Conservation (phyloP, 1,140 invertebrate species). For the Drosophila bocqueti region DNA sequence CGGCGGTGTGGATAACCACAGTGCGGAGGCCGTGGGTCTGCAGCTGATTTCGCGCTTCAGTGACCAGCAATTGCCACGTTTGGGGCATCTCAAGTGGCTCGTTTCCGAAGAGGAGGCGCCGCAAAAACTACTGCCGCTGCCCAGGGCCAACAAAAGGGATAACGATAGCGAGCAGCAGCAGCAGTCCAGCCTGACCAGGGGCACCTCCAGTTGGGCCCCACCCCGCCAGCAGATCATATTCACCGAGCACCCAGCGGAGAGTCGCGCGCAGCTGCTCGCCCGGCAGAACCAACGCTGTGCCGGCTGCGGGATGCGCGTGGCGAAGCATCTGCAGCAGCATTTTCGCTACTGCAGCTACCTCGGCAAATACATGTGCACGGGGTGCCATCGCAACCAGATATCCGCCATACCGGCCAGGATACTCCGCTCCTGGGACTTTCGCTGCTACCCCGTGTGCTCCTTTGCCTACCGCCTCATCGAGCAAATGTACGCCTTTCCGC, state of each 20-base stretch:
- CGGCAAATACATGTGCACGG: slow-evolving; percentile 95
- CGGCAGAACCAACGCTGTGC: slow-evolving; percentile 94
- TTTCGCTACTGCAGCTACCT: slow-evolving; percentile 94
- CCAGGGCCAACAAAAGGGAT: slow-evolving; percentile 85
- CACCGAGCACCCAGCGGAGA: slow-evolving; percentile 89
- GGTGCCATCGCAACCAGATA: slow-evolving; percentile 92
- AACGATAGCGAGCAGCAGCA: slow-evolving; percentile 4
- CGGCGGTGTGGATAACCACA: slow-evolving; percentile 77
- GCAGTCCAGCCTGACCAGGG: slow-evolving; percentile 86
- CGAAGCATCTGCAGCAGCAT: slow-evolving; percentile 89
- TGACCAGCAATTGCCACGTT: slow-evolving; percentile 91
- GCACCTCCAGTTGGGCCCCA: slow-evolving; percentile 93
- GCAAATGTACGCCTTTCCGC: slow-evolving; percentile 91
- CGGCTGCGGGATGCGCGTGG: slow-evolving; percentile 93
- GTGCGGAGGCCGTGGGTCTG: slow-evolving; percentile 92
- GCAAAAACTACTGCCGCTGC: slow-evolving; percentile 91
- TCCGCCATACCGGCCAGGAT: slow-evolving; percentile 92
- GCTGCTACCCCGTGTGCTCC: slow-evolving; percentile 90
- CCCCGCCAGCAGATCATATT: slow-evolving; percentile 94
- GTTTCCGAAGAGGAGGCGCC: slow-evolving; percentile 92
- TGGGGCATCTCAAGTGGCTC: slow-evolving; percentile 93
- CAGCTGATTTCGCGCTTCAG: slow-evolving; percentile 91
- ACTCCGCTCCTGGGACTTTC: slow-evolving; percentile 87
- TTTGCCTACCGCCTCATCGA: slow-evolving; percentile 92
- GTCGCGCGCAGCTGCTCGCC: slow-evolving; percentile 88